These are phyloP conservation scores for Callospermophilus lateralis DNA, from an alignment of 2,113 vertebrate species.

Conservation along the genomic window DNA sequence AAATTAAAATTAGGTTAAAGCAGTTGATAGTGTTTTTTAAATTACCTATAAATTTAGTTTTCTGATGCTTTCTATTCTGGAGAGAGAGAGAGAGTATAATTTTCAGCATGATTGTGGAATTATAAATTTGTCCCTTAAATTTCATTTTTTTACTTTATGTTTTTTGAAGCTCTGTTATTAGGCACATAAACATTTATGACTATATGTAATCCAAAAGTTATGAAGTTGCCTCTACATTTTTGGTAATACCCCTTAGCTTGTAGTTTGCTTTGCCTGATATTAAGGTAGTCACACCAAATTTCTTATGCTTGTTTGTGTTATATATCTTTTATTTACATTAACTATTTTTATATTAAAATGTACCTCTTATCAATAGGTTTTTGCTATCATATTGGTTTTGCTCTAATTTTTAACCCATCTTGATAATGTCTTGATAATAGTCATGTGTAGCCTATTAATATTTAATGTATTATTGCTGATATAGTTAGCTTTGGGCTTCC, in stretches of 20 bases:
- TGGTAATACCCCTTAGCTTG: not conserved
- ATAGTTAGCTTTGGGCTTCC: not conserved
- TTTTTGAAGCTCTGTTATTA: not conserved
- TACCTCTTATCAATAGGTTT: not conserved
- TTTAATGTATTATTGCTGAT: not conserved
- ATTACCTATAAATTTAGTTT: not conserved
- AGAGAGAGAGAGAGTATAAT: not conserved
- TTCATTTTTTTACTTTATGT: not conserved
- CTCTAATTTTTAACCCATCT: not conserved
- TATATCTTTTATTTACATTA: not conserved
- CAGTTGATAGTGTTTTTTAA: not conserved
- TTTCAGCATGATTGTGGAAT: not conserved
- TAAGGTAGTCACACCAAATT: not conserved
- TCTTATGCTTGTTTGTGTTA: not conserved
- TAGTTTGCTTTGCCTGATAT: not conserved
- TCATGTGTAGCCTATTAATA: not conserved
- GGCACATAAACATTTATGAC: not conserved
- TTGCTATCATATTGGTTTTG: not conserved
- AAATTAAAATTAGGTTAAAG: not conserved
- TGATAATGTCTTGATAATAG: not conserved
- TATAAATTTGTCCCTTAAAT: not conserved
- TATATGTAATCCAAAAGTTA: not conserved
- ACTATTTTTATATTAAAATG: not conserved
- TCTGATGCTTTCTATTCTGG: not conserved
- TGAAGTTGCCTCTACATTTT: not conserved